Base-by-base conservation (phyloP, 2,113 vertebrate species). In the Euleptes europaea region DNA sequence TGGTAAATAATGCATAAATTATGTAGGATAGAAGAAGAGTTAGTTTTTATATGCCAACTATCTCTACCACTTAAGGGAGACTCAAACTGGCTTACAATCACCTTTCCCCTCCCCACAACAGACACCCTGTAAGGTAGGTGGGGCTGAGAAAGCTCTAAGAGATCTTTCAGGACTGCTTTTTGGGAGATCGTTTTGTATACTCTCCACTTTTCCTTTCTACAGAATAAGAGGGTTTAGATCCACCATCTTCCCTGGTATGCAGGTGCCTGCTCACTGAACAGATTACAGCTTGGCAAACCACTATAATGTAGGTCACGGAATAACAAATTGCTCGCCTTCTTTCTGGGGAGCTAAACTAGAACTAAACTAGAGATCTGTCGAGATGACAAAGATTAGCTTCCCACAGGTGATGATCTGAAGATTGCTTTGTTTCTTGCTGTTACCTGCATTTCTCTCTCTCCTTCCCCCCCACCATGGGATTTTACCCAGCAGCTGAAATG, bases 261-360 rank as follows among this genome's bases (percentile, higher is more conserved):
- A 38, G 69, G 73, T 69, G 51, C 65, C 54, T 60, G 75, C 8
- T 72, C 51, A 65, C 23, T 72, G 80, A 63, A 71, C 72, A 83
- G 80, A 87, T 82, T 83, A 77, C 40, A 19, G 54, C 66, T 72
- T 49, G 40, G 33, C 82, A 83, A 51, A 67, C 54, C 85, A 60
- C 63, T 40, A 40, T 51, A 87, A 78, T 85, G 67, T 83, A 83
- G 51, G 74, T 65, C 54, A 78, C 44, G 51, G 80, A 87, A 78
- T 83, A 72, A 63, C 67, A 72, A 66, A 49, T 23, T 47, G 60
- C 12, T 15, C 26, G 49, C n/a, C 54, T 0, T 26, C 49, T 60
- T 60, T 31, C 40, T 60, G 60, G 13, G n/a, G 65, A 77, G 54
- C 21, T 63, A 28, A 63, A 13, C 19, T 83, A 63, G 51, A 65